phyloP scores from a whole-genome alignment of 2,797 vertebrate species.

The Neopelma chrysocephalum region DNA sequence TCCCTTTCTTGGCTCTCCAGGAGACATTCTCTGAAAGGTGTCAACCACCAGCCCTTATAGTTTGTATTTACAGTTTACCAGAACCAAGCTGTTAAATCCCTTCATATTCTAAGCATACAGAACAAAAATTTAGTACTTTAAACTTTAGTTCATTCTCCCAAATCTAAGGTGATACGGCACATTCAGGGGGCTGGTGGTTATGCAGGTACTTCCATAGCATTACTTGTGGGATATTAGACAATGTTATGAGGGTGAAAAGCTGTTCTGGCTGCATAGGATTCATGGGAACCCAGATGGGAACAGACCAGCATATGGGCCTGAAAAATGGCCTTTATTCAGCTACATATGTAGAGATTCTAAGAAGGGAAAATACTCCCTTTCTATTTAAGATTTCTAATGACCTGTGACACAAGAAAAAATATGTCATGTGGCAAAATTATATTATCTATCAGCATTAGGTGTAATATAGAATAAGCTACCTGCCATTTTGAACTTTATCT shows the following conservation, averaged over 20 bases:
- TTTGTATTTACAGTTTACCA: not conserved
- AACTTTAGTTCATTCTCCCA: not conserved
- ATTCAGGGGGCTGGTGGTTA: not conserved
- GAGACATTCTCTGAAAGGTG: not conserved
- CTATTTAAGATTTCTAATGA: not conserved
- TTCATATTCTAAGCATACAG: not conserved
- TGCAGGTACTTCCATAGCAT: not conserved
- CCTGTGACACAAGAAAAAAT: not conserved
- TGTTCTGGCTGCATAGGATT: not conserved
- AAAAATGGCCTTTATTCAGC: not conserved
- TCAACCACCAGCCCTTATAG: not conserved
- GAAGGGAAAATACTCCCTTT: not conserved
- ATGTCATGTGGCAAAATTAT: accelerated
- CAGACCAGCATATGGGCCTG: not conserved
- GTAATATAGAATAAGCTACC: not conserved
- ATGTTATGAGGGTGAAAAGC: not conserved
- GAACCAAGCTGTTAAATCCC: not conserved
- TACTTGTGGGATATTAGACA: not conserved
- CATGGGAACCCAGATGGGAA: not conserved
- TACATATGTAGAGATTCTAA: not conserved
- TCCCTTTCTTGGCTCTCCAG: not conserved
- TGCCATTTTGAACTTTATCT: not conserved
- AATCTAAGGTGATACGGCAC: not conserved
- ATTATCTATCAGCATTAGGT: not conserved
- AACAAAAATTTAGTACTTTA: not conserved